Base-by-base conservation (phyloP, 2,113 vertebrate species). In the Pangasianodon gigas region DNA sequence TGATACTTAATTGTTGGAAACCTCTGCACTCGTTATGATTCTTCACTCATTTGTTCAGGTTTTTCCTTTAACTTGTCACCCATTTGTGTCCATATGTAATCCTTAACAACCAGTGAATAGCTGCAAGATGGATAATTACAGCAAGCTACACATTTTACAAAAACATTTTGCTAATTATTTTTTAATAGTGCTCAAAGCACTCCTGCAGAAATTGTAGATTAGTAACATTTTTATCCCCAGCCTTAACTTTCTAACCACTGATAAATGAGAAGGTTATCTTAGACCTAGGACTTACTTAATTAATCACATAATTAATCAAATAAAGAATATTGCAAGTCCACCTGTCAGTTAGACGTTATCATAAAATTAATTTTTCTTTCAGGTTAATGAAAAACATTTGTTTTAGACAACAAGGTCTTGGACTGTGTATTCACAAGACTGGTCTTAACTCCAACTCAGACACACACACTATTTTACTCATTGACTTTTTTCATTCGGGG, bases 401-500 rank as follows among this genome's bases (percentile, higher is more conserved):
- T 71, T 71, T 71, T 37, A 71, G 13, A 71, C 67, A 37, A 6
- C 2, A 2, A 14, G 32, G 2, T 29, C 44, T 6, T 48, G 24
- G 46, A 79, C 75, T 52, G 48, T 80, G n/a, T 32, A 9, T 82
- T 82, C 51, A 82, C 6, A 3, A 71, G 18, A 51, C 4, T 16
- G 46, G 44, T 65, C 60, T 71, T 52, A 56, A 87, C 69, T 77
- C 86, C 71, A 77, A 77, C 71, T 60, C 71, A 2, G 29, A 24
- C n/a, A 77, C 46, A 51, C 46, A 93, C 82, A 94, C 81, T 37
- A 37, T 56, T 91, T 92, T 90, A 93, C 92, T 92, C 93, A 93
- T 92, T 94, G 60, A n/a, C 51, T 3, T 92, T 93, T 75, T 93
- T 75, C 93, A 92, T 94, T 93, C 92, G 93, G 60, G 90, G 94